Conservation (phyloP, 30 jellyfish, hydroid and myxozoan genomes). For the Aurelia sp. region DNA sequence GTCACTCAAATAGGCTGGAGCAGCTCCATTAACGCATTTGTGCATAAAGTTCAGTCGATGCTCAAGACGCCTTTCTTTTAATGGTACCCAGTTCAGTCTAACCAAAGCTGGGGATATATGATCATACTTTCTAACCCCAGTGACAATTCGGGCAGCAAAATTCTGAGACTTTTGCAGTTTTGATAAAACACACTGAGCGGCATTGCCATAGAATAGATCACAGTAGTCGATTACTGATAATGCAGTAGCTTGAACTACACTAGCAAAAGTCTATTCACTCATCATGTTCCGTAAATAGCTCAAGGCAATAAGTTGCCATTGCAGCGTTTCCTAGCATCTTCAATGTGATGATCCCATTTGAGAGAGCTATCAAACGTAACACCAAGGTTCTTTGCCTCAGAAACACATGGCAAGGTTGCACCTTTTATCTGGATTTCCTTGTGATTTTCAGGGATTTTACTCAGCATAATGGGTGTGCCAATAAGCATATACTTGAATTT, state of each 20-base stretch:
- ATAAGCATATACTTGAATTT: slow-evolving; percentile 25
- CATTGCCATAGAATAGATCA: too few species aligned
- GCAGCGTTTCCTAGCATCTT: slow-evolving; percentile 10
- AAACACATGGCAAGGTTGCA: slow-evolving; percentile 8
- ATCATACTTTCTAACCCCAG: too few species aligned
- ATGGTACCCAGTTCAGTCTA: too few species aligned
- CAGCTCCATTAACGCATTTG: too few species aligned
- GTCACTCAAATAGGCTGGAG: too few species aligned
- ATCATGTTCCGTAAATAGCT: slow-evolving; percentile 39
- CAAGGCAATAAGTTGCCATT: slow-evolving; percentile 38
- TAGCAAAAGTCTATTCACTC: slow-evolving; percentile 49
- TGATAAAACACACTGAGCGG: too few species aligned
- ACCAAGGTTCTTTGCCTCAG: slow-evolving; percentile 40
- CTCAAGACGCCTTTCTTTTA: too few species aligned
- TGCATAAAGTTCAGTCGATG: too few species aligned
- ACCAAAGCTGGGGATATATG: too few species aligned
- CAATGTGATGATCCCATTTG: slow-evolving; percentile 32
- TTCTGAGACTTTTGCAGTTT: too few species aligned
- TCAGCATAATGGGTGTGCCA: slow-evolving; percentile 38
- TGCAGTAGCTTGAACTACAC: slow-evolving; percentile 36
- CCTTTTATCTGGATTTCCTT: slow-evolving; percentile 51
- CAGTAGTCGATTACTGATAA: too few species aligned
- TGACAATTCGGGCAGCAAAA: too few species aligned
- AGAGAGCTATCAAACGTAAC: slow-evolving; percentile 21
- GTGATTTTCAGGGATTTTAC: slow-evolving; percentile 28